Percentiles rank a stretch among this genome's conserved stretches.
Conservation (phyloP, 2,888 invertebrate genomes). For the Galerucella calmariensis region DNA sequence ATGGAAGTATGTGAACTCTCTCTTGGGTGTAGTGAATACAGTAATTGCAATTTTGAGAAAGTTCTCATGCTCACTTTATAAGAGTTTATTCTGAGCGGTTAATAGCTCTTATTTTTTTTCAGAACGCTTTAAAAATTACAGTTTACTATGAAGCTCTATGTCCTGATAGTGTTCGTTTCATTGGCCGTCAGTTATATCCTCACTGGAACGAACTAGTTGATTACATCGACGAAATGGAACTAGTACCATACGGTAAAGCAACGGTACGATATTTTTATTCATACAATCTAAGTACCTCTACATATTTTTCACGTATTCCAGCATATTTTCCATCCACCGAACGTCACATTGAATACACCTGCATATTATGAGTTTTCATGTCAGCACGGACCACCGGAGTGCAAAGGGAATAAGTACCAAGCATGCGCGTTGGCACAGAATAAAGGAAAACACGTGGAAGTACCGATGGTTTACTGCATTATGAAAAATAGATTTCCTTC, state of each 20-base stretch:
- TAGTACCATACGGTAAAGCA: slow-evolving; percentile 54
- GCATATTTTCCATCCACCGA: slow-evolving; percentile 25
- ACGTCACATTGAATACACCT: slow-evolving; percentile 16
- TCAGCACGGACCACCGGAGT: slow-evolving; percentile 68
- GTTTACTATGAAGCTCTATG: slow-evolving; percentile 71
- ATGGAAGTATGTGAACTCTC: too few relatives aligned
- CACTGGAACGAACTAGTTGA: slow-evolving; percentile 56
- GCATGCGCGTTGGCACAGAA: slow-evolving; percentile 65
- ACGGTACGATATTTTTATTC: slow-evolving; percentile 43
- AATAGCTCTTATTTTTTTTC: slow-evolving; percentile 27
- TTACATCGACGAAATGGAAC: slow-evolving; percentile 46
- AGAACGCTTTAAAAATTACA: slow-evolving; percentile 59
- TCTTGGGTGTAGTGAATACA: too few relatives aligned
- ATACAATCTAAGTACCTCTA: background rate
- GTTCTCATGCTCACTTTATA: too few relatives aligned
- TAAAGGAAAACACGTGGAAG: slow-evolving; percentile 47
- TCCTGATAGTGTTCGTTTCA: slow-evolving; percentile 67
- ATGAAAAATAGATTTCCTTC: slow-evolving; percentile 57
- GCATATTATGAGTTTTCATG: slow-evolving; percentile 62
- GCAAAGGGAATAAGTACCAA: slow-evolving; percentile 67
- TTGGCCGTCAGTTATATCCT: slow-evolving; percentile 65
- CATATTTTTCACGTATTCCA: slow-evolving; percentile 26
- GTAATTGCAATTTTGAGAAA: too few relatives aligned
- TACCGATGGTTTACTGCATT: slow-evolving; percentile 62
- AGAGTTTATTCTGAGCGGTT: too few relatives aligned